Evolutionary conservation across 2,797 vertebrate species (phyloP), one percentile per base, ranked within the genome.

Genomic region (Leptoclinus maculatus): DNA sequence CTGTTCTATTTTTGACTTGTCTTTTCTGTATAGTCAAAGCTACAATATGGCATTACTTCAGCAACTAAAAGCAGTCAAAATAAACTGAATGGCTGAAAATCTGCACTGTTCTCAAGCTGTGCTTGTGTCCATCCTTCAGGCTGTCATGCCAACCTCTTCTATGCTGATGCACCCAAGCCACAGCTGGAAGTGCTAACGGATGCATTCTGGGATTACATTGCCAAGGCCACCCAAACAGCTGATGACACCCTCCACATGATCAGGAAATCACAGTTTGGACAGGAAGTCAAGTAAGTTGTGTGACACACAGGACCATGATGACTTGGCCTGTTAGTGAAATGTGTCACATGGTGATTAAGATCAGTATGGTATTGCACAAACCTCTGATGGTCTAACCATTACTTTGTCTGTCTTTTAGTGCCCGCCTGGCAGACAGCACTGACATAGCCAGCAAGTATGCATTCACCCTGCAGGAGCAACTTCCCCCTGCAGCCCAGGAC

Each of bases 141-240:
- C 63, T 95, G 94, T 83, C 82, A 96, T n/a, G 96, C 92, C 87
- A 94, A 95, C 73, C 59, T 95, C 5, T 92, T 95, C 57, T 93
- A 94, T 68, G 93, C 84, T 34, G 95, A 97, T 78, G 91, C 91
- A n/a, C 93, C 95, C 17, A 95, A 93, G 69, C 91, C 94, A 53
- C 92, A 93, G 76, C 86, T 96, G 66, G 96, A 96, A 63, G 91
- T 94, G 54, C 41, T 96, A 63, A 95, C 82, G 1, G 94, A 95
- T 90, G 95, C 93, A 27, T 96, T 96, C 87, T 96, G 95, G 95
- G 93, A 95, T 29, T 96, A 96, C 43, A 86, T 96, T 27, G 87
- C 87, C 57, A 94, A 94, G 59, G 91, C 94, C 71, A 96, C 95
- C 4, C 88, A 92, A 67, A 95, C 94, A 0, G 95, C 96, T 21